Evolutionary conservation across 2,113 vertebrate species (phyloP).

Genomic region (Tachysurus vachellii): DNA sequence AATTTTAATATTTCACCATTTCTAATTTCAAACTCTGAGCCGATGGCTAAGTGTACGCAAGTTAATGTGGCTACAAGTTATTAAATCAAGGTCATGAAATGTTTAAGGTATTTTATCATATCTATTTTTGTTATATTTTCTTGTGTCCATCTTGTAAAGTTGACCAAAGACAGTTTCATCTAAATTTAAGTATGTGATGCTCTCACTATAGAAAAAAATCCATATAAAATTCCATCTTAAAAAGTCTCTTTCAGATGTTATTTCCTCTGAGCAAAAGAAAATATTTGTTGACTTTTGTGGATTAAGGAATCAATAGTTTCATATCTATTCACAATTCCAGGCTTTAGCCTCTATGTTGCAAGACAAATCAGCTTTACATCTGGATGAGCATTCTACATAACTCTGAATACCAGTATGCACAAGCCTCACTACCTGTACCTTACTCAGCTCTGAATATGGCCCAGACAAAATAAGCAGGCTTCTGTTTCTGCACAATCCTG

Average conservation of each 20-base stretch:
- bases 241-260: neutral
- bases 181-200: neutral
- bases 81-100: neutral
- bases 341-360: neutral
- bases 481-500: slow-evolving; percentile 13
- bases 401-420: neutral
- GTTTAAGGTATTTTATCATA: neutral
- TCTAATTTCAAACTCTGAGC: neutral
- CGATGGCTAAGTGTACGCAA: neutral
- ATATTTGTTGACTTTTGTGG: neutral
- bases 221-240: neutral
- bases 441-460: neutral
- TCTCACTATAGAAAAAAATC: neutral
- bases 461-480: neutral
- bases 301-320: neutral
- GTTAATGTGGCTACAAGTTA: neutral
- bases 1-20: neutral
- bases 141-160: too few species aligned
- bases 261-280: neutral
- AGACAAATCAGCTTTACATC: neutral
- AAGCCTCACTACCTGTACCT: neutral
- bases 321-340: neutral
- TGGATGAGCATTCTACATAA: neutral
- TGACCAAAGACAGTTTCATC: neutral
- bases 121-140: neutral